These are phyloP conservation scores for Campylorhamphus procurvoides DNA, from an alignment of 2,113 vertebrate genomes.

Conservation along the genomic window DNA sequence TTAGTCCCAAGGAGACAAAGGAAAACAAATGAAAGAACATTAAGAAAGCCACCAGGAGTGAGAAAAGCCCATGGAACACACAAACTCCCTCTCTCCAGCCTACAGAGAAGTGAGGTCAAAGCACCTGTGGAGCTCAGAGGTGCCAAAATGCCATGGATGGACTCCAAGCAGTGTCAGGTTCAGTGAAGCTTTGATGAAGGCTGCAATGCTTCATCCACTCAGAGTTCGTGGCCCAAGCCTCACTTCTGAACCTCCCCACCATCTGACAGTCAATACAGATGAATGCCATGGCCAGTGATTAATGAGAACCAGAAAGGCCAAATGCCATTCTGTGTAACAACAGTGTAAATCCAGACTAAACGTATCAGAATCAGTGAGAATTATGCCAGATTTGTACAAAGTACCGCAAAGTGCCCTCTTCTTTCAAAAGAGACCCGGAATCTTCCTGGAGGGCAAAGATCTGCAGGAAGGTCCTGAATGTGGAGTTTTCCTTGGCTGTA, in stretches of 20 bases:
- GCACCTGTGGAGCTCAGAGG: neutral
- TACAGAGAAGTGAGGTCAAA: neutral
- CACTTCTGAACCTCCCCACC: neutral
- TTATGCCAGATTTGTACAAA: neutral
- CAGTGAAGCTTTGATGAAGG: neutral
- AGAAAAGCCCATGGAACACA: fast-evolving
- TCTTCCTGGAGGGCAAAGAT: neutral
- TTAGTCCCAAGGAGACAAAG: neutral
- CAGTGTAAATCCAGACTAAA: neutral
- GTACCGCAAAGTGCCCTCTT: neutral
- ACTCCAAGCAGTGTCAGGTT: neutral
- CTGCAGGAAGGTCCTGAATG: neutral
- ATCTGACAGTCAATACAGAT: neutral
- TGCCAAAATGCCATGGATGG: neutral
- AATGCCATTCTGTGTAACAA: neutral
- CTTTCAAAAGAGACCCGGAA: neutral
- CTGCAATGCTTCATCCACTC: neutral
- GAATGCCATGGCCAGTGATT: neutral
- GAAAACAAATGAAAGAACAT: neutral
- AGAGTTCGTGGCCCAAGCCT: neutral
- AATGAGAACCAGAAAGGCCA: neutral
- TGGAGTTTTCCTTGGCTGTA: neutral
- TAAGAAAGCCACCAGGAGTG: neutral
- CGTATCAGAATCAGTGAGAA: neutral
- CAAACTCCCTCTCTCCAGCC: neutral